Evolutionary conservation across 1,140 invertebrate genomes (phyloP).

Genomic region (Ceratina japonica): DNA sequence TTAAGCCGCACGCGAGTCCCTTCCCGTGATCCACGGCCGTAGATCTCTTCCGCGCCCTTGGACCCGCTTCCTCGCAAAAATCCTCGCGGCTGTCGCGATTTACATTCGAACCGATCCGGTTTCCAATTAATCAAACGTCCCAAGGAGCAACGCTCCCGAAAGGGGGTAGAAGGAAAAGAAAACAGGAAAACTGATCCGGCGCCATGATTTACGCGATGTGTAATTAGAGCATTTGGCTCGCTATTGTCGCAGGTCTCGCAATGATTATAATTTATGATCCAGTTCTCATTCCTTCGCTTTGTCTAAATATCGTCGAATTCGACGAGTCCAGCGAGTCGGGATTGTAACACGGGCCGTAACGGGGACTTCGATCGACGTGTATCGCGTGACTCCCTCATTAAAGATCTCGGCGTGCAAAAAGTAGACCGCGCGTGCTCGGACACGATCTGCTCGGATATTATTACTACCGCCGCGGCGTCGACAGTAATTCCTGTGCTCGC

Average conservation of each 20-base stretch:
- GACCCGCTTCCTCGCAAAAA: constrained; percentile 35
- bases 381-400: constrained; percentile 59
- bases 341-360: no score
- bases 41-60: constrained; percentile 51
- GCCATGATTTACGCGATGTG: background rate
- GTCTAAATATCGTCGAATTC: no score
- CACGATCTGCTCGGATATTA: constrained; percentile 52
- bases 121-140: constrained; percentile 40
- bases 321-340: no score
- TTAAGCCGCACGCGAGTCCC: constrained; percentile 16
- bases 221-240: background rate
- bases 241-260: background rate
- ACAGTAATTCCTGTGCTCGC: constrained; percentile 45
- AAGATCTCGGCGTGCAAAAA: constrained; percentile 39
- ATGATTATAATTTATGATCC: no score
- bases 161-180: background rate
- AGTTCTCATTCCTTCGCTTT: no score
- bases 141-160: background rate
- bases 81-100: constrained; percentile 42
- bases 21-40: constrained; percentile 35
- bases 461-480: constrained; percentile 30
- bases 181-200: background rate
- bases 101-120: constrained; percentile 46
- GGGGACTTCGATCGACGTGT: constrained; percentile 47
- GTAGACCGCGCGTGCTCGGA: constrained; percentile 43